Base-by-base conservation (phyloP, 2,797 vertebrate species). In the Lepus townsendii region DNA sequence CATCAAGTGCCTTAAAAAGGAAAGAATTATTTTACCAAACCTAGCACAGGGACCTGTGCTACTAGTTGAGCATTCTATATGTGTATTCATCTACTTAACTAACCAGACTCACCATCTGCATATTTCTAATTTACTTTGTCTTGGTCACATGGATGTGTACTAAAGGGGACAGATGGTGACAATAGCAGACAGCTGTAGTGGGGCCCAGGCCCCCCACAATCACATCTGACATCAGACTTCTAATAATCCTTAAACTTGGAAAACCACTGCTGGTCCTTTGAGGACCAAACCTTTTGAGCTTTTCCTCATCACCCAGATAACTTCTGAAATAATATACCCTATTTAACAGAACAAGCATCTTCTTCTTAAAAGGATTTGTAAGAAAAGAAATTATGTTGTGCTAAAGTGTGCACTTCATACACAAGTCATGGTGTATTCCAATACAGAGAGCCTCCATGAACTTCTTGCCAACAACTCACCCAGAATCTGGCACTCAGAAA, bases 141-240 rank as follows among this genome's bases (percentile, higher is more conserved):
- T 85, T 72, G 69, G 85, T 69, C 13, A 0, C 9, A 30, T 14
- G 42, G 80, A 52, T 54, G 47, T 30, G 71, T 77, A 72, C 85
- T 92, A 62, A 72, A 97, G 82, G 65, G 66, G 88, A 85, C 89
- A 94, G 95, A 95, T 80, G 72, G 95, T 62, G 63, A 86, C 91
- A 68, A 47, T 0, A 80, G 65, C 16, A 3, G 83, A 78, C 54
- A 90, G 94, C 88, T 91, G 30, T 42, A 0, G 12, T 42, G 4
- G 5, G 7, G n/a, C 27, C 91, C 83, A 60, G 32, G 66, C 19
- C 60, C 66, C 77, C 52, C 38, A 2, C 0, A 7, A 79, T 82
- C 50, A 50, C 0, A 4, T 5, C 84, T 57, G 71, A 60, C 60
- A 17, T 79, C 0, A 0, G 11, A 52, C 35, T 80, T 79, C 69